A percentile compares a stretch with the other conserved stretches of the same genome.
These are phyloP conservation scores for Tenthredo amoena DNA, from an alignment of 2,888 invertebrate species.

Conservation along the genomic window DNA sequence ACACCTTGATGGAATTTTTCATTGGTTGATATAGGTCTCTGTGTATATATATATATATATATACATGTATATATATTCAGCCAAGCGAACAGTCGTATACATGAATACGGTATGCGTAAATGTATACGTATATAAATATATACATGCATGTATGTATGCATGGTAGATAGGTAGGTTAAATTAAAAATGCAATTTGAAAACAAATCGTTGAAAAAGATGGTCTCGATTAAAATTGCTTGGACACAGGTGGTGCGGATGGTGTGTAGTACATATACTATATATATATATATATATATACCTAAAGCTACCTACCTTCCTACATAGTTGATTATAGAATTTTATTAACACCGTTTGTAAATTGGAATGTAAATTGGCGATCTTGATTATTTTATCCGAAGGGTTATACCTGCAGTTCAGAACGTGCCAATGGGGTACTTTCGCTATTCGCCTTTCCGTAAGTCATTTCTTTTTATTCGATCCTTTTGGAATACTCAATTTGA, in stretches of 20 bases:
- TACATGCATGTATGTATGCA: background rate
- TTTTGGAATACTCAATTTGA: conserved; percentile 3
- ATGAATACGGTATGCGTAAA: background rate
- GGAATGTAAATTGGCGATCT: conserved; percentile 43
- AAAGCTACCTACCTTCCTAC: background rate
- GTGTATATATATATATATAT: background rate
- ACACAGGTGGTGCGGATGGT: conserved; percentile 24
- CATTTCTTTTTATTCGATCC: conserved; percentile 26
- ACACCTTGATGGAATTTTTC: conserved; percentile 11
- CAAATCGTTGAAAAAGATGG: conserved; percentile 39
- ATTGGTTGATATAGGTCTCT: background rate
- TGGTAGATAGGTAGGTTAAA: background rate
- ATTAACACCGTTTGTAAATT: conserved; percentile 35
- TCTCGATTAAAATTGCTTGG: conserved; percentile 15
- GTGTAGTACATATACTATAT: background rate
- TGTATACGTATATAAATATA: background rate
- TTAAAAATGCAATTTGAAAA: conserved; percentile 44
- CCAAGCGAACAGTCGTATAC: background rate
- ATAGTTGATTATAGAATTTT: conserved; percentile 43
- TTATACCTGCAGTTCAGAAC: background rate
- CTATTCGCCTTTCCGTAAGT: background rate
- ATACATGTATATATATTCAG: background rate
- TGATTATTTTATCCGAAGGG: conserved; percentile 42
- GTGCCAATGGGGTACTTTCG: conserved; percentile 6
- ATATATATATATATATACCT: background rate